Base-by-base conservation (phyloP, 2,888 invertebrate species). In the Pristionchus mayeri region DNA sequence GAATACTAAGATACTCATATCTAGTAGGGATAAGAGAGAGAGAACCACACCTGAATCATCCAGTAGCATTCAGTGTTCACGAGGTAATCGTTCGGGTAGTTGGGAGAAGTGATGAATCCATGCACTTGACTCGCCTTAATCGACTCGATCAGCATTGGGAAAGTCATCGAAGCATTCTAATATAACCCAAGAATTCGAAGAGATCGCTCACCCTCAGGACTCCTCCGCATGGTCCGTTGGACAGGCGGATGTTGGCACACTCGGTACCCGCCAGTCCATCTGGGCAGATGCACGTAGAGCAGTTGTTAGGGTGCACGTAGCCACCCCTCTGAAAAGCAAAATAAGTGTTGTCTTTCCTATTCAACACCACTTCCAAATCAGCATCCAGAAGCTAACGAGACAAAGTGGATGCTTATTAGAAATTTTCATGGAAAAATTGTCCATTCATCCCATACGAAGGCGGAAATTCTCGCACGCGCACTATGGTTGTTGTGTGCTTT, bases 271-370 rank as follows among this genome's bases (percentile, higher is more conserved):
- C 83, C 30, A 92, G 86, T 3, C 92, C 92, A 75, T 88, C 88
- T 0, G 92, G 92, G 79, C 92, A 92, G 13, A 88, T 54, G 79
- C 92, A 92, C 6, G 85, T 84, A 1, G 86, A 86, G 71, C 92
- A 92, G 83, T 91, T 88, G 78, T 92, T 92, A 0, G 92, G 92
- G 86, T 92, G 87, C 0, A 88, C 87, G 79, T 92, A 92, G 13
- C 92, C 92, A 24, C 88, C 87, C 63, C 90, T 80, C 63, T 80
- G 63, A 57, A 82, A 71, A 3, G 40, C 7, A 44, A 44, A 9
- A 13, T 44, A 9, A 6, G 44, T 44, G 44, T 44, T 6, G 13
- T 44, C 7, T n/a, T n/a, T n/a, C 7, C 44, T 30, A 60, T 60
- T 60, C 16, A 60, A n/a, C n/a, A n/a, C n/a, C n/a, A n/a, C n/a